Evolutionary conservation across 2,113 vertebrate genomes (phyloP).

Genomic region (Charadrius vociferus): DNA sequence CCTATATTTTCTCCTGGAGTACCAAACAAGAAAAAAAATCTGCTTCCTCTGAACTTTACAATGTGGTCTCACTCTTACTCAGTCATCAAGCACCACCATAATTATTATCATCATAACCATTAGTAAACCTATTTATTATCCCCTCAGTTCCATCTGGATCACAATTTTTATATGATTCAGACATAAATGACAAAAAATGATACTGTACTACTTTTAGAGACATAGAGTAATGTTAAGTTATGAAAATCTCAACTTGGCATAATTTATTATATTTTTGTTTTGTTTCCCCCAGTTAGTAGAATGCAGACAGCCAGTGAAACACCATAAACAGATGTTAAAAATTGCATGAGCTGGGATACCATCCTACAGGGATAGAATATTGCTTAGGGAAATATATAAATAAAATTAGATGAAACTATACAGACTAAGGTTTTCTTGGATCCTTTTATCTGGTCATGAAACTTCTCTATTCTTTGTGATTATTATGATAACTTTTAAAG

Average conservation of each 20-base stretch:
- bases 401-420: neutral
- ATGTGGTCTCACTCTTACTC: neutral
- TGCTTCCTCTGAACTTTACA: neutral
- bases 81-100: neutral
- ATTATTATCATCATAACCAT: neutral
- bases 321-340: neutral
- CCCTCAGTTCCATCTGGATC: neutral
- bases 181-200: neutral
- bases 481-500: neutral
- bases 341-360: neutral
- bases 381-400: neutral
- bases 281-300: neutral
- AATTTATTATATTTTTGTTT: neutral
- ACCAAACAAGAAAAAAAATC: neutral
- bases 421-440: neutral
- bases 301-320: neutral
- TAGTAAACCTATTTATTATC: neutral
- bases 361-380: neutral
- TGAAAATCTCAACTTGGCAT: neutral
- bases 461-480: neutral
- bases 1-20: neutral
- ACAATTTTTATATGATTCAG: neutral
- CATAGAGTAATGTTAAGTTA: neutral
- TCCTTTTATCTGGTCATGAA: neutral
- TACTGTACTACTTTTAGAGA: neutral